phyloP scores from a whole-genome alignment of 2,797 vertebrate species.

The Carapus acus region DNA sequence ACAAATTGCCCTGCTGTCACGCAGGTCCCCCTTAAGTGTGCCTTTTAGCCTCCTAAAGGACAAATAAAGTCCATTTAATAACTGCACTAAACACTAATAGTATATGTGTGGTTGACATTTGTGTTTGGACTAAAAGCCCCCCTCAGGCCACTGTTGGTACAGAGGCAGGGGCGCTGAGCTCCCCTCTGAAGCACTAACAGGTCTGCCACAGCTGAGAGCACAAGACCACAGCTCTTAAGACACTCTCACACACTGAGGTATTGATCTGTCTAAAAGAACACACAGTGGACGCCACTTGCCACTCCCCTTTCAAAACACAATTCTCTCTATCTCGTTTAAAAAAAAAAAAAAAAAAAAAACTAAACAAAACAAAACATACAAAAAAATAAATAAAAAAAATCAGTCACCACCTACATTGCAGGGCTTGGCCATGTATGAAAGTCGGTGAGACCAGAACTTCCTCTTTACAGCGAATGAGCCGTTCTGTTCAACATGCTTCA shows the following conservation, averaged over 20 bases:
- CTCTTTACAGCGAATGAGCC: slow-evolving; percentile 3
- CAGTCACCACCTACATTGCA: neutral
- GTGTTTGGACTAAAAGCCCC: slow-evolving; percentile 83
- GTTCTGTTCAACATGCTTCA: too few species aligned
- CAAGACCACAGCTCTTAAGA: slow-evolving; percentile 88
- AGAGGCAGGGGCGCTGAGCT: slow-evolving; percentile 71
- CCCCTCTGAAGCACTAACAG: slow-evolving; percentile 83
- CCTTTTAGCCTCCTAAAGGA: slow-evolving; percentile 83
- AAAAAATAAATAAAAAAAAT: too few species aligned
- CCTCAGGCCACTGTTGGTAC: slow-evolving; percentile 75
- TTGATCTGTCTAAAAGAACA: slow-evolving; percentile 85
- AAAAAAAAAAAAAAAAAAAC: slow-evolving; percentile 36
- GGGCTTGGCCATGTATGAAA: slow-evolving; percentile 38
- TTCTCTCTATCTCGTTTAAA: slow-evolving; percentile 40
- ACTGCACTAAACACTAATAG: slow-evolving; percentile 82
- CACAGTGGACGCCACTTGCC: slow-evolving; percentile 75
- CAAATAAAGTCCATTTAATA: slow-evolving; percentile 86
- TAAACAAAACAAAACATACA: slow-evolving; percentile 23
- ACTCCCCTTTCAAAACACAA: slow-evolving; percentile 77
- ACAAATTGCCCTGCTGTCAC: slow-evolving; percentile 78
- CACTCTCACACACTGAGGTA: slow-evolving; percentile 86
- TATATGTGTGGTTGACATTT: slow-evolving; percentile 83
- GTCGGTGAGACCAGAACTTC: neutral
- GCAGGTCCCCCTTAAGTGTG: slow-evolving; percentile 74
- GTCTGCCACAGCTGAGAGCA: slow-evolving; percentile 83